Conservation (phyloP, 2,888 invertebrate species). For the Andrena marginata region DNA sequence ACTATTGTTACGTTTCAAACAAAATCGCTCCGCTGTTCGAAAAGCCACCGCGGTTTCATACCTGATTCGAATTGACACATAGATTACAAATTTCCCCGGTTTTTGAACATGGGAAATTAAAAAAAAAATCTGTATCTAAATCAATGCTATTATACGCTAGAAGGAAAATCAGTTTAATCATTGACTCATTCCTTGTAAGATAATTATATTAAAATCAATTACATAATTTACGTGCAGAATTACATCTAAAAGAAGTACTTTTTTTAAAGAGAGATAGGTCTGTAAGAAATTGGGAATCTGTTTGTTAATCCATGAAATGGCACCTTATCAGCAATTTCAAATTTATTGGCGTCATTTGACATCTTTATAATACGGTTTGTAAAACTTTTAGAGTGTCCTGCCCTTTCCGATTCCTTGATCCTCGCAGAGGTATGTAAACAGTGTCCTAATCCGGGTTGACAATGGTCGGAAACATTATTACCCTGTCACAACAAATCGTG, state of each 20-base stretch:
- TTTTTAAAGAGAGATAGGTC: neutral
- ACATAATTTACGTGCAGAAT: too few relatives aligned
- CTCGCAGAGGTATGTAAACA: slow-evolving; percentile 26
- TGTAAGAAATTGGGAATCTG: neutral
- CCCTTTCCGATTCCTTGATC: slow-evolving; percentile 2
- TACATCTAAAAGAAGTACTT: too few relatives aligned
- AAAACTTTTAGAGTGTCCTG: slow-evolving; percentile 18
- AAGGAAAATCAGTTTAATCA: too few relatives aligned
- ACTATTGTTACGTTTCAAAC: slow-evolving; percentile 29
- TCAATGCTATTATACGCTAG: too few relatives aligned
- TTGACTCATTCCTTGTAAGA: too few relatives aligned
- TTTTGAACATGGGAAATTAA: neutral
- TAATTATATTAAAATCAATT: too few relatives aligned
- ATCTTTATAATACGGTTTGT: slow-evolving; percentile 31
- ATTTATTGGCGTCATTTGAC: neutral
- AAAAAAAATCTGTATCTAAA: neutral
- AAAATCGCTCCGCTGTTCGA: slow-evolving; percentile 31
- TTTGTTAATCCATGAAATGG: slow-evolving; percentile 4
- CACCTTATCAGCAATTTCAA: neutral
- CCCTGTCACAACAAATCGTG: slow-evolving; percentile 75
- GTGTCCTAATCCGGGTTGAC: slow-evolving; percentile 67
- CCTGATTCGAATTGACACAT: slow-evolving; percentile 34
- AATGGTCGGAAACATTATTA: slow-evolving; percentile 73
- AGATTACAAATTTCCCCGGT: slow-evolving; percentile 42
- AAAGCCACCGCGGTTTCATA: slow-evolving; percentile 59